These are phyloP conservation scores for Uropetala carovei DNA, from an alignment of 2,888 invertebrate species.

Conservation along the genomic window DNA sequence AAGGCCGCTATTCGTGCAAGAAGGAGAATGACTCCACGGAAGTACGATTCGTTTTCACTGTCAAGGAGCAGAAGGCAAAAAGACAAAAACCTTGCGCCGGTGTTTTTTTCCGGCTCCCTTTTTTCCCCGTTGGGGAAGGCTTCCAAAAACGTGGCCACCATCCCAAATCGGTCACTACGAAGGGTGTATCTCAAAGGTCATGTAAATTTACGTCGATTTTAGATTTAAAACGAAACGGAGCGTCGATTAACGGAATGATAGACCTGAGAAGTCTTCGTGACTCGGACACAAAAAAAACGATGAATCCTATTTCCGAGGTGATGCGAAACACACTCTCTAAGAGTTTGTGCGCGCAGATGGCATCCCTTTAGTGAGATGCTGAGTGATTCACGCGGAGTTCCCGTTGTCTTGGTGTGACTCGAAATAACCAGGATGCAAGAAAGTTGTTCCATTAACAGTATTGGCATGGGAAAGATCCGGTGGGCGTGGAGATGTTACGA, in stretches of 20 bases:
- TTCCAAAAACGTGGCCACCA: not conserved
- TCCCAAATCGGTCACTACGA: too few relatives aligned
- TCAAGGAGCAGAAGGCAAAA: not conserved
- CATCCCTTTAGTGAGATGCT: not conserved
- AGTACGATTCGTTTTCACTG: slow-evolving; percentile 51
- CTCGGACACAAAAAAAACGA: not conserved
- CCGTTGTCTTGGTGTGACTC: slow-evolving; percentile 37
- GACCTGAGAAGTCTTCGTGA: too few relatives aligned
- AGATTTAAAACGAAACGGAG: too few relatives aligned
- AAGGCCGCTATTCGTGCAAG: slow-evolving; percentile 4
- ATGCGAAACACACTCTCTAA: not conserved
- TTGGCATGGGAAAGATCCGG: not conserved
- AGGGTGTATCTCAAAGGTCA: too few relatives aligned
- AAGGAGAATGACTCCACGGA: slow-evolving; percentile 33
- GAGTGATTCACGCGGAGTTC: slow-evolving; percentile 41
- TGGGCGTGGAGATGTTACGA: not conserved
- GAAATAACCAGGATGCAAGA: slow-evolving; percentile 40
- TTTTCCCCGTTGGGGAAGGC: not conserved
- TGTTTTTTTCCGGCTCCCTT: not conserved
- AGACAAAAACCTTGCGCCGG: not conserved
- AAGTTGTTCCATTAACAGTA: slow-evolving; percentile 38
- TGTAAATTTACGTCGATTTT: too few relatives aligned
- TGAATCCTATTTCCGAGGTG: not conserved
- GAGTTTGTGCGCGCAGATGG: slow-evolving; percentile 31
- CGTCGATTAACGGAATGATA: too few relatives aligned